A percentile compares a stretch with the other conserved stretches of the same genome.
phyloP scores from a whole-genome alignment of 2,888 invertebrate species.

The Xanthorhoe spadicearia region DNA sequence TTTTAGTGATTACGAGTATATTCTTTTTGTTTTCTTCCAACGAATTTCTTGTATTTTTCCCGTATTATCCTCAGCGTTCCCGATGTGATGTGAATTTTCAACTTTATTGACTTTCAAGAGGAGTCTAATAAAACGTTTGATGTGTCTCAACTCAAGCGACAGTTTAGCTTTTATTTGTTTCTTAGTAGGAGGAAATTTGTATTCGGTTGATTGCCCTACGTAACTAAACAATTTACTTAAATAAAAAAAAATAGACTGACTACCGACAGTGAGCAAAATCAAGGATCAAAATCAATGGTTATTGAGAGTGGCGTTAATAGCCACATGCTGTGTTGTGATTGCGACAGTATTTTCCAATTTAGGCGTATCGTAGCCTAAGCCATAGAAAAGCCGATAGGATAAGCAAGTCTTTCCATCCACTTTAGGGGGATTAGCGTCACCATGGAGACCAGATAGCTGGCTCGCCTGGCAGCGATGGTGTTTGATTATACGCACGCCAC shows the following conservation, averaged over 20 bases:
- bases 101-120: conserved; percentile 1
- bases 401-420: conserved; percentile 27
- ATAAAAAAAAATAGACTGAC: no score
- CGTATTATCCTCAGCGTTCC: background rate
- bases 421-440: conserved; percentile 51
- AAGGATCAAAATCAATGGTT: no score
- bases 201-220: no score
- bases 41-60: background rate
- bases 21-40: no score
- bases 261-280: no score
- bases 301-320: no score
- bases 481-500: conserved; percentile 29
- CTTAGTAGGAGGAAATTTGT: background rate
- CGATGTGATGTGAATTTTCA: conserved; percentile 4
- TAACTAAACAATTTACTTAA: no score
- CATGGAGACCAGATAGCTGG: conserved; percentile 54
- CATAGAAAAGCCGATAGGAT: conserved; percentile 29
- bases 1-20: no score
- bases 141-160: background rate
- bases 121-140: conserved; percentile 4
- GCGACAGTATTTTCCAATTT: conserved; percentile 30
- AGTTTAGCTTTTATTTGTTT: background rate
- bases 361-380: conserved; percentile 34
- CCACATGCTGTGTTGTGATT: background rate
- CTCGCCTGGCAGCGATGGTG: conserved; percentile 26